These are phyloP conservation scores for Suricata suricatta DNA, from an alignment of 2,113 vertebrate genomes.

Conservation along the genomic window DNA sequence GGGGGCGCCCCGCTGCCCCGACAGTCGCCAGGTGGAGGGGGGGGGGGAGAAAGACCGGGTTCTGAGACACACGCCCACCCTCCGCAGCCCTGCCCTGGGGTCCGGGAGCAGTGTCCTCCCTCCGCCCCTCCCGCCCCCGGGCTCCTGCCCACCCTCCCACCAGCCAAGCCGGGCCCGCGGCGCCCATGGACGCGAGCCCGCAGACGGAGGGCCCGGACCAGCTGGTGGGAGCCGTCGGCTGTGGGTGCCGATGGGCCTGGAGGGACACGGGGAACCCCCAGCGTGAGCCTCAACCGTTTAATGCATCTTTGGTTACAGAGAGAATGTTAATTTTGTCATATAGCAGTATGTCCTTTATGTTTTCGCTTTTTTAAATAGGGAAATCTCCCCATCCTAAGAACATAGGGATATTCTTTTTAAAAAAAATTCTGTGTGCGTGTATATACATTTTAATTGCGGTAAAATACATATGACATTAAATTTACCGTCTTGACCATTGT, in stretches of 20 bases:
- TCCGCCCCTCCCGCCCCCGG: not conserved
- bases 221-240: rapidly evolving
- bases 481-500: not conserved
- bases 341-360: not conserved
- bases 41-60: not conserved
- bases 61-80: no score
- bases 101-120: not conserved
- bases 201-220: rapidly evolving
- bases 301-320: not conserved
- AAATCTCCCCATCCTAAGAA: not conserved
- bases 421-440: no score
- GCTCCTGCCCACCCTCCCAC: not conserved
- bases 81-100: rapidly evolving
- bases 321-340: not conserved
- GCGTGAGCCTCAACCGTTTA: not conserved
- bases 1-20: not conserved
- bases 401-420: not conserved
- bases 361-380: not conserved
- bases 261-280: not conserved
- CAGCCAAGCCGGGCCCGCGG: not conserved
- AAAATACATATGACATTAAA: not conserved
- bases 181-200: rapidly evolving
- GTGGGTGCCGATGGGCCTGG: rapidly evolving
- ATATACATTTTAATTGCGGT: not conserved
- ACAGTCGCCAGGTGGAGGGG: not conserved